phyloP scores from a whole-genome alignment of 2,113 vertebrate species.

The Poeciliopsis prolifica region DNA sequence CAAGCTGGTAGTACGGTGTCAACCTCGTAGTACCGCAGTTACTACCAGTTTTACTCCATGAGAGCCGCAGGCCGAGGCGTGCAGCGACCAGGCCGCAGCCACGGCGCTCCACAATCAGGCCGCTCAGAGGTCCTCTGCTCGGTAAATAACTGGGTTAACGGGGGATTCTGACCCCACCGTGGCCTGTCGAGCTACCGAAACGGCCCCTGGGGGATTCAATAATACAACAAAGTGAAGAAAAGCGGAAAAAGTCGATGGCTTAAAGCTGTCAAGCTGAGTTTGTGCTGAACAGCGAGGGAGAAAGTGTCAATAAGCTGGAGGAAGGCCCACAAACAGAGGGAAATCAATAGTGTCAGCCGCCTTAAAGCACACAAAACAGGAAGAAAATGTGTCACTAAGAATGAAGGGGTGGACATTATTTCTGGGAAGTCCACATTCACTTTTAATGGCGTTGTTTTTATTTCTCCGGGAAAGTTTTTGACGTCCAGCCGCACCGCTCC shows the following conservation, averaged over 20 bases:
- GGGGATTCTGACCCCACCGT: slow-evolving; percentile 33
- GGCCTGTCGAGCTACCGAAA: slow-evolving; percentile 1
- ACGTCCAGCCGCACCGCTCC: slow-evolving; percentile 70
- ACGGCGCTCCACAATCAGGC: slow-evolving; percentile 68
- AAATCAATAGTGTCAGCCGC: background rate
- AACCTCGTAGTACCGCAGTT: slow-evolving; percentile 77
- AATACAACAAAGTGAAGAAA: background rate
- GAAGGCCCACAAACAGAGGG: slow-evolving; percentile 37
- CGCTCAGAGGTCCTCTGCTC: slow-evolving; percentile 64
- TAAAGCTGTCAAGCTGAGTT: slow-evolving; percentile 31
- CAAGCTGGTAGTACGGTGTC: slow-evolving; percentile 67
- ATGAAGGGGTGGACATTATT: slow-evolving; percentile 9
- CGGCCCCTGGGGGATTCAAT: background rate
- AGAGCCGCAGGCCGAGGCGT: slow-evolving; percentile 66
- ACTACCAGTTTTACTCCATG: slow-evolving; percentile 77
- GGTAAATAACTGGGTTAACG: slow-evolving; percentile 38
- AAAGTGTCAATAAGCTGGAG: slow-evolving; percentile 46
- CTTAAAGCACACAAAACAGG: slow-evolving; percentile 12
- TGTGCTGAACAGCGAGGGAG: background rate
- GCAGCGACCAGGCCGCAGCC: slow-evolving; percentile 72
- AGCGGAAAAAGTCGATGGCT: slow-evolving; percentile 18
- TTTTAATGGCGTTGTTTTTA: slow-evolving; percentile 72
- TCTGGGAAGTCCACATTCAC: slow-evolving; percentile 61
- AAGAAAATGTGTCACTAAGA: slow-evolving; percentile 7
- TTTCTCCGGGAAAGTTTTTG: slow-evolving; percentile 78